phyloP scores from a whole-genome alignment of 2,113 vertebrate genomes.

The Isichthys henryi region DNA sequence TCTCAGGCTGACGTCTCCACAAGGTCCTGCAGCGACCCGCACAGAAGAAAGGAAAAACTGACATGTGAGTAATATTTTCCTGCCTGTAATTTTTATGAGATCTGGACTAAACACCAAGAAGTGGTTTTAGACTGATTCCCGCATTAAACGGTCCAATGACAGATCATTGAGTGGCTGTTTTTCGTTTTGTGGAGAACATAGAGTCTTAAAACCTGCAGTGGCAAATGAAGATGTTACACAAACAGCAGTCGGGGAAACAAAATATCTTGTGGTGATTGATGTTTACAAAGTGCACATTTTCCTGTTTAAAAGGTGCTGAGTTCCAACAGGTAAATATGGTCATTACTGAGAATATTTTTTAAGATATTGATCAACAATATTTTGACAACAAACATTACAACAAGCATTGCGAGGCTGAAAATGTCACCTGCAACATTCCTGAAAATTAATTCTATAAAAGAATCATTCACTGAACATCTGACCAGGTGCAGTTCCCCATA shows the following conservation, averaged over 20 bases:
- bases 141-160: neutral
- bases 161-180: neutral
- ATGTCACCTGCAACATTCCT: neutral
- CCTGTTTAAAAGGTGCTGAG: neutral
- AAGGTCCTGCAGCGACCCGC: neutral
- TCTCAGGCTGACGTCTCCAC: neutral
- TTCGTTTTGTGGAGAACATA: neutral
- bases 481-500: neutral
- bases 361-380: neutral
- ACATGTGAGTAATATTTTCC: neutral
- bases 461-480: neutral
- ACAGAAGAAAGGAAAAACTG: neutral
- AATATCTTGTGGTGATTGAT: neutral
- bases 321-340: neutral
- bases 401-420: neutral
- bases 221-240: neutral
- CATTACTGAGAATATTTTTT: neutral
- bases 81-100: neutral
- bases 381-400: neutral
- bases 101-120: neutral
- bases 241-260: neutral
- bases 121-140: neutral
- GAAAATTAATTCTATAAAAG: neutral
- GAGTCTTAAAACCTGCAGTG: neutral
- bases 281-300: neutral